Conservation (phyloP, 1,140 invertebrate species). For the Hestina assimilis region DNA sequence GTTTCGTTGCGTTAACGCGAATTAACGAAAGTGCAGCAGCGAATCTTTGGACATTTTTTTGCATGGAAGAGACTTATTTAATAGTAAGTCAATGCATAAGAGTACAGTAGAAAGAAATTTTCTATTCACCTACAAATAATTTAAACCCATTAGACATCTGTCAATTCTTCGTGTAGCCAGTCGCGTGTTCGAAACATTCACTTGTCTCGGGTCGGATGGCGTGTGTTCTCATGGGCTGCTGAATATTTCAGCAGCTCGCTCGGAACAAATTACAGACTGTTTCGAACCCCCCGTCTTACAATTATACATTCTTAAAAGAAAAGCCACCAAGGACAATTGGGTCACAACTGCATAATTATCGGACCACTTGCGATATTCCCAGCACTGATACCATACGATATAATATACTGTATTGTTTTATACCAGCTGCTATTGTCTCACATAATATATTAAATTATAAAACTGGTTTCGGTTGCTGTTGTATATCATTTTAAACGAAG, state of each 20-base stretch:
- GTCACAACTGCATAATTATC: conserved; percentile 50
- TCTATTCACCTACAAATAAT: not conserved
- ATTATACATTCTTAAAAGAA: conserved; percentile 43
- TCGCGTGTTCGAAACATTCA: conserved; percentile 22
- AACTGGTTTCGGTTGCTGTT: too few relatives aligned
- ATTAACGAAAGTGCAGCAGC: too few relatives aligned
- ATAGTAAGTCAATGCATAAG: not conserved
- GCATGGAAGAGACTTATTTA: too few relatives aligned
- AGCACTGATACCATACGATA: conserved; percentile 31
- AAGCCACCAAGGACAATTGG: conserved; percentile 47
- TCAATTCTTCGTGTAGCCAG: conserved; percentile 10
- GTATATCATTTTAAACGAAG: too few relatives aligned
- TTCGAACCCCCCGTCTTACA: conserved; percentile 38
- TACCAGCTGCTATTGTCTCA: conserved; percentile 35
- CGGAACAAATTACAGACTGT: conserved; percentile 60
- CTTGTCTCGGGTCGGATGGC: conserved; percentile 25
- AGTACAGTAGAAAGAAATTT: not conserved
- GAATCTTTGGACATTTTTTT: too few relatives aligned
- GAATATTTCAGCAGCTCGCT: conserved; percentile 61
- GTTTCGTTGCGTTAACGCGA: too few relatives aligned
- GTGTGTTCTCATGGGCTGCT: conserved; percentile 51
- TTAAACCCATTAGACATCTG: conserved; percentile 13
- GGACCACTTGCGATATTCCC: conserved; percentile 40
- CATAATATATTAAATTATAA: conserved; percentile 26
- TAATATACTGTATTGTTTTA: conserved; percentile 29